A percentile compares a stretch with the other conserved stretches of the same genome.
Conservation (phyloP, 2,888 invertebrate species). For the Dolichomitus sp. region DNA sequence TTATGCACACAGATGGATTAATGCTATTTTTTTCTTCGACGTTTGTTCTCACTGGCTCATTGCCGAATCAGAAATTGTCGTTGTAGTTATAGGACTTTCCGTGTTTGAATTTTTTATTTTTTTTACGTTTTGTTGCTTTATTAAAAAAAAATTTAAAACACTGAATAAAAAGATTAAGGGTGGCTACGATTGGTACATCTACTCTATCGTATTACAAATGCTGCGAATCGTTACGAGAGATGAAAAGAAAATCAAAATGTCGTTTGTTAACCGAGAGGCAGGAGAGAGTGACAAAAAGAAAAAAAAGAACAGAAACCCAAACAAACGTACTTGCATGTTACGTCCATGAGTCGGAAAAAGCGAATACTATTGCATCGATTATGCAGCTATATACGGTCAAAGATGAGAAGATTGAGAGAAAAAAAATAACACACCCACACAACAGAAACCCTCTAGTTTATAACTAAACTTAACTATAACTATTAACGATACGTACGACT, state of each 20-base stretch:
- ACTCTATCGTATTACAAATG: not conserved
- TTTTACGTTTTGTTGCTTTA: not conserved
- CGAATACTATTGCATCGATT: conserved; percentile 25
- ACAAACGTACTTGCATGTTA: conserved; percentile 70
- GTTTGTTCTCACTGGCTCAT: not conserved
- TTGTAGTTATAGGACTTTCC: not conserved
- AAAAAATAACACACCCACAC: conserved; percentile 25
- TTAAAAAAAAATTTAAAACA: no score
- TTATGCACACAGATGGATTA: conserved; percentile 39
- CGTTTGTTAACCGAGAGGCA: conserved; percentile 9
- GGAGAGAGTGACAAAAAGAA: not conserved
- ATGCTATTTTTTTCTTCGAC: conserved; percentile 32
- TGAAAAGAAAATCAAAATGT: conserved; percentile 36
- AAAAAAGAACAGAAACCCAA: conserved; percentile 54
- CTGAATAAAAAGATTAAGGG: no score
- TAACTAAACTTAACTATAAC: conserved; percentile 84
- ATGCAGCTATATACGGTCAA: conserved; percentile 52
- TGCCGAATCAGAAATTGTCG: not conserved
- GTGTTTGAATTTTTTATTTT: not conserved
- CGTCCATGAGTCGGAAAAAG: conserved; percentile 37
- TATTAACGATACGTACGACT: conserved; percentile 86
- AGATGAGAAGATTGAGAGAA: conserved; percentile 47
- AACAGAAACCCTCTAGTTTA: conserved; percentile 74
- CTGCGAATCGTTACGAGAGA: not conserved
- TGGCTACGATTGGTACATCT: no score